phyloP scores from a whole-genome alignment of 2,113 vertebrate species.

The Oncorhynchus nerka region DNA sequence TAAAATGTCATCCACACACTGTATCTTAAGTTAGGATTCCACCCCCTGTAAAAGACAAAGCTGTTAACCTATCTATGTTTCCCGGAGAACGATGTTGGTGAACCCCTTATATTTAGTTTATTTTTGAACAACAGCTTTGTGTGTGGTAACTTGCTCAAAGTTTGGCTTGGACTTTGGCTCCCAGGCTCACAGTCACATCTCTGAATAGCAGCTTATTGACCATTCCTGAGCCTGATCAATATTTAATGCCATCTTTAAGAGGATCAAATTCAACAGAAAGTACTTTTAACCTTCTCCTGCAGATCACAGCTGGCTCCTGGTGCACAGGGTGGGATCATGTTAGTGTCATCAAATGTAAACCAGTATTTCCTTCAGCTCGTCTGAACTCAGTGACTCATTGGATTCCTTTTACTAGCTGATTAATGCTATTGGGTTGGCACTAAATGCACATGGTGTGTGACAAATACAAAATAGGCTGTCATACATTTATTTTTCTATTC shows the following conservation, averaged over 20 bases:
- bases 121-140: too few relatives aligned
- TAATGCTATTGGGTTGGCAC: conserved; percentile 12
- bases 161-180: conserved; percentile 13
- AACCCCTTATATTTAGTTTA: too few relatives aligned
- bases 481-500: not conserved
- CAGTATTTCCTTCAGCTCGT: conserved; percentile 4
- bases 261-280: conserved; percentile 36
- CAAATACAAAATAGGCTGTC: not conserved
- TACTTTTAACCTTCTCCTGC: conserved; percentile 8
- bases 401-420: conserved; percentile 33
- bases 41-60: not conserved
- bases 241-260: conserved; percentile 45
- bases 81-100: too few relatives aligned
- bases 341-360: conserved; percentile 36
- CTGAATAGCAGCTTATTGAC: conserved; percentile 41
- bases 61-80: not conserved
- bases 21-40: not conserved
- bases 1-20: not conserved
- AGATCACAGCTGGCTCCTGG: not conserved
- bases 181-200: conserved; percentile 18
- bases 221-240: conserved; percentile 28
- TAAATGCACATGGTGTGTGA: conserved; percentile 8
- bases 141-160: not conserved
- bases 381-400: conserved; percentile 27
- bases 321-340: not conserved